Percentiles rank a stretch among this genome's conserved stretches.
Evolutionary conservation across 2,113 vertebrate genomes (phyloP).

Genomic region (Sceloporus tristichus): DNA sequence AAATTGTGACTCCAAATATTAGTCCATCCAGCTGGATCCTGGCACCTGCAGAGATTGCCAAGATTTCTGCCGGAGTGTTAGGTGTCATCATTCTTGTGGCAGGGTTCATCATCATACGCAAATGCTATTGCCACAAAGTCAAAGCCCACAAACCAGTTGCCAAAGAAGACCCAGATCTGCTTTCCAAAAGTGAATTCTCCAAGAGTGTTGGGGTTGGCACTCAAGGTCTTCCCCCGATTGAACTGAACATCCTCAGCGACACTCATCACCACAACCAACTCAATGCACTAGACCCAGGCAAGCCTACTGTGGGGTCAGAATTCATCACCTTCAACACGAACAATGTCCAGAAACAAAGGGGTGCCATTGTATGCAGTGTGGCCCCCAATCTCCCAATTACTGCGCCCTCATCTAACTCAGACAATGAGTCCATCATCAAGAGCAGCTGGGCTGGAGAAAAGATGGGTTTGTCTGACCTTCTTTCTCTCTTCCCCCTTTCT

Average conservation of each 20-base stretch:
- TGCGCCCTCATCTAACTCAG: slow-evolving; percentile 81
- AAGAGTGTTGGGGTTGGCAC: slow-evolving; percentile 83
- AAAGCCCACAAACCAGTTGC: slow-evolving; percentile 87
- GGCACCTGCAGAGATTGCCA: slow-evolving; percentile 82
- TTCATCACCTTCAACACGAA: slow-evolving; percentile 76
- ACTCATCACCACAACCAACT: slow-evolving; percentile 76
- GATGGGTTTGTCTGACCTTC: slow-evolving; percentile 82
- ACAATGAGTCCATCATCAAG: slow-evolving; percentile 90
- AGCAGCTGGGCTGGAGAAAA: slow-evolving; percentile 92
- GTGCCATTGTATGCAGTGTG: slow-evolving; percentile 92
- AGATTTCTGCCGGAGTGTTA: slow-evolving; percentile 76
- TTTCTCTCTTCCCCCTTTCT: neutral
- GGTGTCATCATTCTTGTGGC: slow-evolving; percentile 73
- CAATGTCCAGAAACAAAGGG: slow-evolving; percentile 76
- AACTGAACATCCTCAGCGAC: slow-evolving; percentile 83
- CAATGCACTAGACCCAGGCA: slow-evolving; percentile 77
- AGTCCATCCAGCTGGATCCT: slow-evolving; percentile 65
- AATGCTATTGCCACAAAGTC: slow-evolving; percentile 76
- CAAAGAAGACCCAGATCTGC: slow-evolving; percentile 91
- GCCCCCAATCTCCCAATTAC: slow-evolving; percentile 89
- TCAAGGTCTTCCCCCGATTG: slow-evolving; percentile 79
- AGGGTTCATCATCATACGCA: slow-evolving; percentile 76
- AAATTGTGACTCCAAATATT: slow-evolving; percentile 72
- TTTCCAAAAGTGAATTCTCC: slow-evolving; percentile 81
- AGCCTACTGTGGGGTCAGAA: slow-evolving; percentile 66